phyloP scores from a whole-genome alignment of 1,140 invertebrate species.

The Musca vetustissima region DNA sequence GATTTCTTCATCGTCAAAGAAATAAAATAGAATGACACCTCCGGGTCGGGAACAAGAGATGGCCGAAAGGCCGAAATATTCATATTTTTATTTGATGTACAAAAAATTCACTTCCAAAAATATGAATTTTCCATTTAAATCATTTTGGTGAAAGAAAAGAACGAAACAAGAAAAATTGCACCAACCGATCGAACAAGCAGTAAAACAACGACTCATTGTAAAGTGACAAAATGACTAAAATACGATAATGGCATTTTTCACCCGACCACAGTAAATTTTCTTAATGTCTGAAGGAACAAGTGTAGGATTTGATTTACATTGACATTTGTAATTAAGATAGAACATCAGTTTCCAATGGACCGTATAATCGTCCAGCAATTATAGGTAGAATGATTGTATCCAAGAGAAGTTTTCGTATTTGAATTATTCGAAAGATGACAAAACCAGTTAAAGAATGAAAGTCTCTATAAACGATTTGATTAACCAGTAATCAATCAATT shows the following conservation, averaged over 20 bases:
- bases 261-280: slow-evolving; percentile 16
- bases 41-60: no score
- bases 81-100: slow-evolving; percentile 16
- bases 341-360: background rate
- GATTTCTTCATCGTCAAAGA: background rate
- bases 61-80: slow-evolving; percentile 1
- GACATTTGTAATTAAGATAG: slow-evolving; percentile 11
- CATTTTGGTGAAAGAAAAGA: slow-evolving; percentile 1
- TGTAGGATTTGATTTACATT: slow-evolving; percentile 22
- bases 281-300: slow-evolving; percentile 17
- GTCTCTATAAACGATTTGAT: no score
- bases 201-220: background rate
- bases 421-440: no score
- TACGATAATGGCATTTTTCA: slow-evolving; percentile 22
- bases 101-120: slow-evolving; percentile 3
- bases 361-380: no score
- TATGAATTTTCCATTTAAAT: slow-evolving; percentile 23
- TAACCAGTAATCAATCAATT: no score
- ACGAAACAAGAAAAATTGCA: background rate
- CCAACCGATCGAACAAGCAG: background rate
- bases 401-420: no score
- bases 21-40: background rate
- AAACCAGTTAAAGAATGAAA: no score
- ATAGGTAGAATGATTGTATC: no score
- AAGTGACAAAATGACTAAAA: slow-evolving; percentile 10